phyloP scores from a whole-genome alignment of 1,140 invertebrate genomes.

The Parapsyche elsis region DNA sequence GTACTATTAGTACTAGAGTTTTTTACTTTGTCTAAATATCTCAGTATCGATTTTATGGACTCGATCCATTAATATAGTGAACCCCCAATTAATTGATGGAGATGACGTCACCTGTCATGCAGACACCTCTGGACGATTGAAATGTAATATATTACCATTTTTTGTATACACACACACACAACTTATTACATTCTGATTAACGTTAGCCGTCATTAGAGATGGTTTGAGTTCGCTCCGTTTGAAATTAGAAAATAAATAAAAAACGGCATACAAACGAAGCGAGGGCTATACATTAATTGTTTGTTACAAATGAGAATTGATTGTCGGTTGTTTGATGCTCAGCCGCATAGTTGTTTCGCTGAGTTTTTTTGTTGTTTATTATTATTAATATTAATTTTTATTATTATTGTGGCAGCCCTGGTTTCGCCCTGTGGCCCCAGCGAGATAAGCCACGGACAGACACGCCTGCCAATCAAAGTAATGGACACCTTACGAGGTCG shows the following conservation, averaged over 20 bases:
- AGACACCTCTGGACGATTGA: no score
- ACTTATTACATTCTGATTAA: background rate
- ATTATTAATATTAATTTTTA: constrained; percentile 39
- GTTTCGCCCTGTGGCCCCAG: constrained; percentile 7
- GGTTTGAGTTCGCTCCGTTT: background rate
- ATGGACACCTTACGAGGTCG: constrained; percentile 49
- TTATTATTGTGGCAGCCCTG: background rate
- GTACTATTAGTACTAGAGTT: no score
- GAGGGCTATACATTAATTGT: constrained; percentile 31
- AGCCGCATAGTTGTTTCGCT: constrained; percentile 20
- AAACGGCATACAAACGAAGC: background rate
- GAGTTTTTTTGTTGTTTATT: background rate
- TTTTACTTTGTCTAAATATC: no score
- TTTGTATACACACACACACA: no score
- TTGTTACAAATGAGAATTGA: constrained; percentile 44
- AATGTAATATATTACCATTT: no score
- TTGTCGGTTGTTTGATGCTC: constrained; percentile 32
- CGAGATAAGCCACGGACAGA: constrained; percentile 53
- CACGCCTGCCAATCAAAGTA: constrained; percentile 55
- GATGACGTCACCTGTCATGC: no score
- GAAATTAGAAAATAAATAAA: background rate
- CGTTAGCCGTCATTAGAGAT: background rate
- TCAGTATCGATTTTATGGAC: no score
- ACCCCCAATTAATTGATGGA: no score
- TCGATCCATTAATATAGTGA: no score